phyloP scores from a whole-genome alignment of 2,888 invertebrate genomes.

The Drosophila neutralis region DNA sequence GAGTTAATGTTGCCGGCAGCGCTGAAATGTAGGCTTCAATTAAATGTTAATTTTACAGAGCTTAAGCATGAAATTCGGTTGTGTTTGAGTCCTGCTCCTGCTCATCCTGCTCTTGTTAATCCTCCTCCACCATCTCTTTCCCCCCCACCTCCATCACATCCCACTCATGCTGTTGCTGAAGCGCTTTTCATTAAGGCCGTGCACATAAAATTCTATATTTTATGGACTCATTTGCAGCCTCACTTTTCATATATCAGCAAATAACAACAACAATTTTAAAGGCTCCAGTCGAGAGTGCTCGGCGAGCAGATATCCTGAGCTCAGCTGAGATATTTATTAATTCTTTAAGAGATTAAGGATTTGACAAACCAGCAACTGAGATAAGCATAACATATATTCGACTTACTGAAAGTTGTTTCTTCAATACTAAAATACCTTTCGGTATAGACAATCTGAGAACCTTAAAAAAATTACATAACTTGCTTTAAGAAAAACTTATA shows the following conservation, averaged over 20 bases:
- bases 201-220: slow-evolving; percentile 68
- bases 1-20: slow-evolving; percentile 54
- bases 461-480: too few relatives aligned
- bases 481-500: too few relatives aligned
- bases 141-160: not conserved
- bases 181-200: slow-evolving; percentile 67
- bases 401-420: not conserved
- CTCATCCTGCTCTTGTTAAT: not conserved
- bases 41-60: slow-evolving; percentile 81
- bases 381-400: not conserved
- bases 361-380: not conserved
- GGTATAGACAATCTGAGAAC: too few relatives aligned
- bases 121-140: not conserved
- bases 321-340: not conserved
- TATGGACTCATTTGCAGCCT: slow-evolving; percentile 60
- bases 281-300: not conserved
- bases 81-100: not conserved
- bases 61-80: slow-evolving; percentile 76
- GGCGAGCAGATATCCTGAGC: not conserved
- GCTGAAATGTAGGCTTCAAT: slow-evolving; percentile 74
- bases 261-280: not conserved
- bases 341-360: not conserved
- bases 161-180: slow-evolving; percentile 19
- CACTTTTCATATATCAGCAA: slow-evolving; percentile 27
- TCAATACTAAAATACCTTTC: not conserved